These are phyloP conservation scores for Chrysogorgia sp. DNA, from an alignment of 92 coral and sea anemone species.

Conservation along the genomic window DNA sequence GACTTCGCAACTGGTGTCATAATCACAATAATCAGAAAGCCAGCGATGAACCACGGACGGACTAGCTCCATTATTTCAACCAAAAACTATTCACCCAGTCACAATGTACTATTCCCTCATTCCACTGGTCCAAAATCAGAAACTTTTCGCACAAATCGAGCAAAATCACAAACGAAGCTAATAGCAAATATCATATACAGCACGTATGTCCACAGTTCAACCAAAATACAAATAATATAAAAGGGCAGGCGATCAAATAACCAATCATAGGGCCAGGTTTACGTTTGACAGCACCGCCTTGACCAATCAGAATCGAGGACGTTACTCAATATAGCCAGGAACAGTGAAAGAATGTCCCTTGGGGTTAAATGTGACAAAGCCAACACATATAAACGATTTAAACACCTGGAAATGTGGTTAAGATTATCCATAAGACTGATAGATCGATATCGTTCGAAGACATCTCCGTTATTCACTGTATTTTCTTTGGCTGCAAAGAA, in stretches of 20 bases:
- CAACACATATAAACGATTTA: slow-evolving; percentile 7
- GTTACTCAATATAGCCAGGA: slow-evolving; percentile 2
- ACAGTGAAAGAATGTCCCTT: slow-evolving; percentile 16
- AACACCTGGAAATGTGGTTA: slow-evolving; percentile 40
- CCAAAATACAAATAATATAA: slow-evolving; percentile 25
- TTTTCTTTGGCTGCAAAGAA: too few relatives aligned
- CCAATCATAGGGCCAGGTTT: slow-evolving; percentile 20
- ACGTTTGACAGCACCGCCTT: background rate
- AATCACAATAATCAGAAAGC: slow-evolving; percentile 2
- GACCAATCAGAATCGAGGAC: slow-evolving; percentile 36
- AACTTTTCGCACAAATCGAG: slow-evolving; percentile 7
- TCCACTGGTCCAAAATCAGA: slow-evolving; percentile 2
- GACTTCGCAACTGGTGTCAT: slow-evolving; percentile 11
- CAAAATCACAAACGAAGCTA: slow-evolving; percentile 1
- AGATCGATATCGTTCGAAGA: background rate
- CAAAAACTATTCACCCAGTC: background rate
- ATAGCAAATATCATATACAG: slow-evolving; percentile 15
- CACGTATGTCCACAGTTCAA: slow-evolving; percentile 20
- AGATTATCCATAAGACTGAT: slow-evolving; percentile 5
- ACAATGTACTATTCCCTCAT: slow-evolving; percentile 13
- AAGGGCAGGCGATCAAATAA: background rate
- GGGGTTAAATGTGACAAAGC: slow-evolving; percentile 1
- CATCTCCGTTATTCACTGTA: too few relatives aligned
- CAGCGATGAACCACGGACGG: background rate
- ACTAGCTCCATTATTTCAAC: slow-evolving; percentile 1